Evolutionary conservation across 2,113 vertebrate species (phyloP), one percentile per base, ranked within the genome.

Genomic region (Bubalus kerabau): DNA sequence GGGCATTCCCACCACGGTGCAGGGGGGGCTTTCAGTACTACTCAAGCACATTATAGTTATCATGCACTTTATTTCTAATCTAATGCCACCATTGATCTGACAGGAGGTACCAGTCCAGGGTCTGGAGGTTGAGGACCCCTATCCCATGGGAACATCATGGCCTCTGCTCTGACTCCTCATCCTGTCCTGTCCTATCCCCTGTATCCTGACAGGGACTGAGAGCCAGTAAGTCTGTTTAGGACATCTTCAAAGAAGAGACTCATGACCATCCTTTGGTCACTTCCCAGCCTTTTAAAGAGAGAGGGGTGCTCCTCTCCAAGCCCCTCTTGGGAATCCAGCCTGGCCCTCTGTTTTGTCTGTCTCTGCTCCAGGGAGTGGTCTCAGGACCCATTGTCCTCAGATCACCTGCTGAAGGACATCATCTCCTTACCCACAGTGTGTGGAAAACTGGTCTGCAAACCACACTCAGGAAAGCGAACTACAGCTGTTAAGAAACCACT

Each of bases 251-350:
- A n/a, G 48, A 82, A 32, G 30, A 82, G 48, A 52, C 48, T 6
- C 48, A 30, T 1, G 0, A 19, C 48, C 14, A 3, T 21, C 78
- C 48, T 52, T 30, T 1, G 3, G 30, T 81, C 48, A 52, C 30
- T 52, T 52, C 48, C 52, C 80, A 82, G 30, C 30, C 30, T 30
- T n/a, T 19, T 12, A 23, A 13, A 12, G 32, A 82, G 48, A 50
- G 80, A 80, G 2, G 80, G 80, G 1, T 52, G 17, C 30, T 82
- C 17, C 30, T 50, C 30, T 54, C 54, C 48, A 74, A 28, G 62
- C 48, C 80, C 12, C n/a, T 16, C 32, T 26, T 11, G 16, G 19
- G 64, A 11, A 10, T 30, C 54, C 48, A 6, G 50, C 50, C 50
- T 40, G 32, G 32, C 23, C 64, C 80, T 54, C 50, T 28, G 48